Base-by-base conservation (phyloP, 1,140 invertebrate genomes). In the Hylaeus anthracinus region DNA sequence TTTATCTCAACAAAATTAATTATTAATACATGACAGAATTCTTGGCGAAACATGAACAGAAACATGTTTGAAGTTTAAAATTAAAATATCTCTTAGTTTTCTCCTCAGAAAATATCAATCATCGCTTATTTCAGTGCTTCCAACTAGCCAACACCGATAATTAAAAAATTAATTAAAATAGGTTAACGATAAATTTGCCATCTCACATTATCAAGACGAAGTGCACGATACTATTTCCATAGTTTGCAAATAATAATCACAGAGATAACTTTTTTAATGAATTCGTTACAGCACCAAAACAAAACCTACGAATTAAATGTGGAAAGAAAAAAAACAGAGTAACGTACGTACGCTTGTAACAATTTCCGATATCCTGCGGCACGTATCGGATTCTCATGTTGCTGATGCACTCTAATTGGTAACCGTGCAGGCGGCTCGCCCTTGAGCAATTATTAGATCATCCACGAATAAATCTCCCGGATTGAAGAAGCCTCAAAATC, bases 361-460 rank as follows among this genome's bases (percentile, higher is more conserved):
- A 90, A 83, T 91, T 88, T 53, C 73, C 84, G 41, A 77, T 89
- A 79, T 92, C 90, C 82, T 89, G 90, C 8, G 86, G 79, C 37
- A 92, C 90, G 82, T 92, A 92, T 86, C 90, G 89, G 66, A 92
- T 92, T 85, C 91, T 90, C 91, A 92, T 92, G 58, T 86, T 80
- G 84, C 71, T 51, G 61, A 66, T 61, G 69, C 72, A 60, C 63
- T 70, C 60, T 77, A 51, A 69, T 63, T 55, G 63, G n/a, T 55
- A 66, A 43, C 71, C 15, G 15, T 71, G 61, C 70, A n/a, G 56
- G 63, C 45, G 4, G 41, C 14, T 55, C 56, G 85, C 64, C 71
- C 80, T 83, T 82, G 80, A 63, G 41, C 65, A 82, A 85, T 80
- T 76, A 74, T 88, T 87, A 85, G 64, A 56, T 82, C 85, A 83